Evolutionary conservation across 2,113 vertebrate species (phyloP).

Genomic region (Egretta garzetta): DNA sequence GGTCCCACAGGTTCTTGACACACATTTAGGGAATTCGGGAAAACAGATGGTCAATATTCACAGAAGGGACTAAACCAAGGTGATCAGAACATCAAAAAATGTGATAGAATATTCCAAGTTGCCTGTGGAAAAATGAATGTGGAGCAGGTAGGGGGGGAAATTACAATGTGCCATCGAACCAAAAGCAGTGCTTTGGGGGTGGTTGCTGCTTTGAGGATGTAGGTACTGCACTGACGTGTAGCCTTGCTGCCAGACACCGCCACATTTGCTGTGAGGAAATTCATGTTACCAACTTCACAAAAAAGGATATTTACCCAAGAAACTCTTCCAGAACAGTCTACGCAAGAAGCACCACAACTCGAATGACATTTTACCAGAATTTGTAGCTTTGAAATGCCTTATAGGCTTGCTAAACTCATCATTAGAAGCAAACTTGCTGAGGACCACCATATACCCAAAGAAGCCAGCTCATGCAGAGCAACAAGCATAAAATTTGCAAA

Average conservation of each 20-base stretch:
- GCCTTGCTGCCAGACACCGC: not conserved
- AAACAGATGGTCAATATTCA: not conserved
- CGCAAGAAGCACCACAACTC: not conserved
- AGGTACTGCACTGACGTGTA: not conserved
- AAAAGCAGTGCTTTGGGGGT: not conserved
- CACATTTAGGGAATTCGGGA: not conserved
- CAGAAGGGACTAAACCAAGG: not conserved
- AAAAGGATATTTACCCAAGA: not conserved
- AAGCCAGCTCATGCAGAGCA: not conserved
- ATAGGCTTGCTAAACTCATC: not conserved
- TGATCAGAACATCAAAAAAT: not conserved
- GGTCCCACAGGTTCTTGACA: not conserved
- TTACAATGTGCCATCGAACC: fast-evolving
- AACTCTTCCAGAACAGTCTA: not conserved
- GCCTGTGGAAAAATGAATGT: not conserved
- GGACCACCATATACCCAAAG: not conserved
- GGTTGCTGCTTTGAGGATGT: not conserved
- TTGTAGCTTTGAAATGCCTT: not conserved
- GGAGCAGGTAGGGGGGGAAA: not conserved
- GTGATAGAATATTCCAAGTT: not conserved
- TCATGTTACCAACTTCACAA: not conserved
- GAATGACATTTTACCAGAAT: not conserved
- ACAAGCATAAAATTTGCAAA: not conserved
- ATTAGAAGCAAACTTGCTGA: not conserved
- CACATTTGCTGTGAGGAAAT: not conserved